These are phyloP conservation scores for Boulengeromyrus knoepffleri DNA, from an alignment of 2,113 vertebrate genomes.

Conservation along the genomic window DNA sequence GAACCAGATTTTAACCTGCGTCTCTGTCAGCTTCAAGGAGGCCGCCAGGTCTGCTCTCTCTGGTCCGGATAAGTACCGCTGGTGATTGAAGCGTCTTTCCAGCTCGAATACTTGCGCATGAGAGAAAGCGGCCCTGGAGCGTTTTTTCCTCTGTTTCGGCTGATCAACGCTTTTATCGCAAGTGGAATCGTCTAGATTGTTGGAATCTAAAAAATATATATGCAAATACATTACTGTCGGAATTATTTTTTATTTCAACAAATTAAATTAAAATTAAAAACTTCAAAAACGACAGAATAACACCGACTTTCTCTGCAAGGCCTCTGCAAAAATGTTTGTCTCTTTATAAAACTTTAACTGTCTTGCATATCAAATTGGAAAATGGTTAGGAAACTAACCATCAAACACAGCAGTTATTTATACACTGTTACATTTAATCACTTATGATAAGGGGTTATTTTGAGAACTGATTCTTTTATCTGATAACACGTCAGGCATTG, in stretches of 20 bases:
- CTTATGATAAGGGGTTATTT: not conserved
- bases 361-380: not conserved
- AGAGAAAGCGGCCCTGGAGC: constrained; percentile 93
- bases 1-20: constrained; percentile 99
- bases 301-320: not conserved
- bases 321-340: not conserved
- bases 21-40: constrained; percentile 94
- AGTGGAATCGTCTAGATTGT: constrained; percentile 43
- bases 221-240: not conserved
- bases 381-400: not conserved
- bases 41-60: constrained; percentile 94
- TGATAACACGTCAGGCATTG: not conserved
- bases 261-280: not conserved
- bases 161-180: constrained; percentile 56
- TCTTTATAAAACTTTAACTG: not conserved
- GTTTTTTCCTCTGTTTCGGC: constrained; percentile 91
- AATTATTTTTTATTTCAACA: not conserved
- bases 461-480: not conserved
- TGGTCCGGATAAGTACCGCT: constrained; percentile 93
- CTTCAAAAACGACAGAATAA: not conserved
- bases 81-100: constrained; percentile 96
- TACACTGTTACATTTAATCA: not conserved
- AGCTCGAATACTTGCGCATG: constrained; percentile 98
- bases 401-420: not conserved
- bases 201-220: constrained; percentile 48